Percentiles rank a stretch among this genome's conserved stretches.
Conservation (phyloP, 1,140 invertebrate species). For the Tetraneura akinire region DNA sequence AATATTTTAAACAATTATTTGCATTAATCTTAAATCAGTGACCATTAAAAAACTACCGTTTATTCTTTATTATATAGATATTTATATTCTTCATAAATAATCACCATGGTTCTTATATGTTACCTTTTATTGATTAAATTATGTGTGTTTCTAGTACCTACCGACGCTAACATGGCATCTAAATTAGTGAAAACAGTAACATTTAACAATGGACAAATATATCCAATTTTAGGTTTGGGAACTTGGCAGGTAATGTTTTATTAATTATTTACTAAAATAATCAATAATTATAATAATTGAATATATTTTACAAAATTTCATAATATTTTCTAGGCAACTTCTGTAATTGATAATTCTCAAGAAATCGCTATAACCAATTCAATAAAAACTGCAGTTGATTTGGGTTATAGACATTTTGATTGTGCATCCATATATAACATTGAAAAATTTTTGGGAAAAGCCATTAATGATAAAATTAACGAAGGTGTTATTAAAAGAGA, state of each 20-base stretch:
- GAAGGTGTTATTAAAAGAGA: slow-evolving; percentile 71
- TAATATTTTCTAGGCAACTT: background rate
- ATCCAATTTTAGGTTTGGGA: slow-evolving; percentile 74
- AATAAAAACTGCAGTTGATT: slow-evolving; percentile 68
- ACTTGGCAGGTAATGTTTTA: slow-evolving; percentile 71
- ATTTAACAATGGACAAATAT: slow-evolving; percentile 67
- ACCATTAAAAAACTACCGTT: no score
- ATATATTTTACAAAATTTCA: background rate
- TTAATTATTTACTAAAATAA: slow-evolving; percentile 31
- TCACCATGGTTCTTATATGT: no score
- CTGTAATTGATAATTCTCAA: background rate
- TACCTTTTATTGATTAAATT: no score
- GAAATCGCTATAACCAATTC: background rate
- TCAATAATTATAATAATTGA: background rate
- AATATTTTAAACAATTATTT: no score
- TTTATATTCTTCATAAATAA: no score
- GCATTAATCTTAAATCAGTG: no score
- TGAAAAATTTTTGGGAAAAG: slow-evolving; percentile 80
- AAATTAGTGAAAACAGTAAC: slow-evolving; percentile 17
- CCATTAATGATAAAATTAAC: slow-evolving; percentile 71
- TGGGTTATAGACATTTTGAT: slow-evolving; percentile 73
- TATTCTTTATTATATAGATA: no score
- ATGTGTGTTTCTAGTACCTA: no score
- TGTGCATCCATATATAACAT: slow-evolving; percentile 72
- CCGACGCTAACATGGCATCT: slow-evolving; percentile 28